phyloP scores from a whole-genome alignment of 2,888 invertebrate genomes.

The Macropis europaea region DNA sequence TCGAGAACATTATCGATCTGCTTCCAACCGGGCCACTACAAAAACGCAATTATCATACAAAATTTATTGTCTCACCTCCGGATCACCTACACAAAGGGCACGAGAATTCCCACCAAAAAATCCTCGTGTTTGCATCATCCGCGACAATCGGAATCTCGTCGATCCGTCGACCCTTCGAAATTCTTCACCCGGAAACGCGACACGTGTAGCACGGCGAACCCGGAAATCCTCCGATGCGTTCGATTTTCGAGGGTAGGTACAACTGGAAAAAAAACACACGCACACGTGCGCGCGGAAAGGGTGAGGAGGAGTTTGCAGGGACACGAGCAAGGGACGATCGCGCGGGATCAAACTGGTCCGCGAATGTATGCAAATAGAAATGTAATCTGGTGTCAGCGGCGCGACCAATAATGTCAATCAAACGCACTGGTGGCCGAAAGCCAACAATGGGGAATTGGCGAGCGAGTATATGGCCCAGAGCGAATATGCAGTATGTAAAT shows the following conservation, averaged over 20 bases:
- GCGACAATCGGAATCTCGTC: not conserved
- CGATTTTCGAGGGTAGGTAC: not conserved
- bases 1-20: not conserved
- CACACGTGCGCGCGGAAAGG: not conserved
- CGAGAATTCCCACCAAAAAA: no score
- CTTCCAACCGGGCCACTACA: no score
- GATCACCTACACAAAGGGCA: no score
- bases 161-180: no score
- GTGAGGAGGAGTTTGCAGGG: slow-evolving; percentile 28
- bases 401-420: slow-evolving; percentile 80
- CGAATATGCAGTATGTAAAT: slow-evolving; percentile 80
- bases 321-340: slow-evolving; percentile 30
- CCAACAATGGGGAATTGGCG: slow-evolving; percentile 78
- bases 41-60: no score
- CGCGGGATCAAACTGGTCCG: slow-evolving; percentile 72
- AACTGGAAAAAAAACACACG: not conserved
- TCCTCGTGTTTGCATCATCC: not conserved
- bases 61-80: no score
- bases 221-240: slow-evolving; percentile 7
- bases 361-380: slow-evolving; percentile 80
- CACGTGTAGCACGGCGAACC: no score
- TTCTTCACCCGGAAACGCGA: not conserved
- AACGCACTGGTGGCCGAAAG: slow-evolving; percentile 78
- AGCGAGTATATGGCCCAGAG: slow-evolving; percentile 76
- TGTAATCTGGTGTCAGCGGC: slow-evolving; percentile 80